These are phyloP conservation scores for Phyllostomus hastatus DNA, from an alignment of 2,113 vertebrate species.

Conservation along the genomic window DNA sequence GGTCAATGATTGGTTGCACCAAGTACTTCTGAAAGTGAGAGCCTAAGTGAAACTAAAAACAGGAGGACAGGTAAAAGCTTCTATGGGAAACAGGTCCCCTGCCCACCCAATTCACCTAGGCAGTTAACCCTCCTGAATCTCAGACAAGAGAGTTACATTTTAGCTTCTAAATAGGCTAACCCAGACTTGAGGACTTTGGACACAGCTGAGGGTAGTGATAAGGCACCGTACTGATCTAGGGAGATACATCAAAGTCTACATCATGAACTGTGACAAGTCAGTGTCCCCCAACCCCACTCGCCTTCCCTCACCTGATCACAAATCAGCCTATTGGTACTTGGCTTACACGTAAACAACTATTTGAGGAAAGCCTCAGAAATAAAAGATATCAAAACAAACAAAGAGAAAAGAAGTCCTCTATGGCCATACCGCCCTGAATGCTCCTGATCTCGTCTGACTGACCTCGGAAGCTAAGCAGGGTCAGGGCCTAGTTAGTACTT, in stretches of 20 bases:
- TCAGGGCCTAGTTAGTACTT: no score
- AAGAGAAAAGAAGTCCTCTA: neutral
- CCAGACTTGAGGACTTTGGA: neutral
- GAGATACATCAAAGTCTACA: neutral
- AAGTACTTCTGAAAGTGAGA: neutral
- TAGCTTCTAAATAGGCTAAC: neutral
- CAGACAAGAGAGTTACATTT: neutral
- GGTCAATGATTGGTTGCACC: neutral
- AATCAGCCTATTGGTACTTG: neutral
- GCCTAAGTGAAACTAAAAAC: neutral
- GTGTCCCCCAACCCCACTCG: no score
- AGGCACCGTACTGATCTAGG: neutral
- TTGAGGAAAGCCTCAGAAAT: neutral
- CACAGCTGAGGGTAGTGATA: neutral
- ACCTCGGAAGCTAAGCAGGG: no score
- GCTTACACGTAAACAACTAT: neutral
- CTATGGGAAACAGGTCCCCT: neutral
- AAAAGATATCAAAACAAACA: neutral
- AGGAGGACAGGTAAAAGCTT: neutral
- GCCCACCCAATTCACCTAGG: neutral
- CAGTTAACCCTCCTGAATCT: neutral
- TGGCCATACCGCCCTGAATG: no score
- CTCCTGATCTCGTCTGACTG: no score
- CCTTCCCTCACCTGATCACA: neutral
- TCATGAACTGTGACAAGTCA: neutral